phyloP scores from a whole-genome alignment of 1,140 invertebrate species.

The Pentalonia nigronervosa region DNA sequence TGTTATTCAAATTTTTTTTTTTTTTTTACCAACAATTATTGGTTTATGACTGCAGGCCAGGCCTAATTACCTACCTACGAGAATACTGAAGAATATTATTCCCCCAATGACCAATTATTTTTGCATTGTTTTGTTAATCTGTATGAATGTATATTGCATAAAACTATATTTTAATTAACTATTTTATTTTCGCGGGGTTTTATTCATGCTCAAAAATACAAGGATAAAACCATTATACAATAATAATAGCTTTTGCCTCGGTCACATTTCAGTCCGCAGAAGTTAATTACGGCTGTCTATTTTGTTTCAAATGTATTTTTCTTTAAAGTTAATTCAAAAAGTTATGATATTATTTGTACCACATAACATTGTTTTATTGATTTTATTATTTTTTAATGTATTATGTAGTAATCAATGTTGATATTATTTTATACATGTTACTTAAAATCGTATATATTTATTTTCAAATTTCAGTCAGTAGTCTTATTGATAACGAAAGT shows the following conservation, averaged over 20 bases:
- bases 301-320: neutral
- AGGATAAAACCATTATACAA: neutral
- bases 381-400: neutral
- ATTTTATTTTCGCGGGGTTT: neutral
- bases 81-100: neutral
- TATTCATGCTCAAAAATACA: neutral
- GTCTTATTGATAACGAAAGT: too few relatives aligned
- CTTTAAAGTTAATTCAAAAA: neutral
- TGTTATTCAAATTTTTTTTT: neutral
- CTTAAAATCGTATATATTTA: neutral
- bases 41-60: neutral
- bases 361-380: neutral
- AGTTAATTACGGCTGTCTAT: neutral
- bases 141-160: neutral
- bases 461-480: neutral
- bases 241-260: neutral
- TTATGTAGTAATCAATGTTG: neutral
- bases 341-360: neutral
- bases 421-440: neutral
- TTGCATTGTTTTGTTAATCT: neutral
- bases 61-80: neutral
- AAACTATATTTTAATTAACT: neutral
- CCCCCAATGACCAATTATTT: neutral
- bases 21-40: neutral
- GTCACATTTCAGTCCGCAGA: neutral